Base-by-base conservation (phyloP, 2,797 vertebrate genomes). In the Chelon auratus region DNA sequence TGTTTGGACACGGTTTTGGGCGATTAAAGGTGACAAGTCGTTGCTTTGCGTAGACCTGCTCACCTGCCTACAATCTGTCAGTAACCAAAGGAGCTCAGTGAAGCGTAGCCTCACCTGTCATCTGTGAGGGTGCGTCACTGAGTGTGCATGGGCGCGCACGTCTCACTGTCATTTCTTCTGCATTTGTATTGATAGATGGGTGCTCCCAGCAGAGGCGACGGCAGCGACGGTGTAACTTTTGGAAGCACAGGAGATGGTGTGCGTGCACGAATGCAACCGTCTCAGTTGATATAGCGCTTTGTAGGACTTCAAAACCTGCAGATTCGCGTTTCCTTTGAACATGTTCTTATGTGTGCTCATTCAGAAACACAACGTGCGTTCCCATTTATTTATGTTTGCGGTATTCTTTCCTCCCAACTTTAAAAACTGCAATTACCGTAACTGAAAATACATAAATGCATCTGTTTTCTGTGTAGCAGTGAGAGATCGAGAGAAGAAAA, bases 11-110 rank as follows among this genome's bases (percentile, higher is more conserved):
- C 78, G 80, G 72, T 78, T 85, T 81, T 81, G 61, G 72, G 78
- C 90, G 91, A 93, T 94, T 93, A 93, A 89, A 91, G 89, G 86
- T 88, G 91, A 92, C 93, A 92, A 33, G 78, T 91, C 78, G 62
- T 89, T 78, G 77, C 85, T 93, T 92, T 89, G 87, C 86, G 87
- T 72, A 80, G 87, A 88, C 90, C 85, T 86, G 83, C 89, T 91
- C 81, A 90, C 90, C 88, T 95, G 93, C 92, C 24, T 93, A 92
- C 84, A 91, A 74, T 88, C 84, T 89, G 91, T 93, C 89, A 86
- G 87, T 84, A 92, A 91, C 77, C 78, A 92, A 84, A 89, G 85
- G 83, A 82, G 90, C 80, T 89, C 90, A 74, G 33, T 80, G 86
- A 90, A 76, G 87, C 86, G 42, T 81, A 66, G 30, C 75, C 74